Base-by-base conservation (phyloP, 2,797 vertebrate species). In the Syngnathus rostellatus region DNA sequence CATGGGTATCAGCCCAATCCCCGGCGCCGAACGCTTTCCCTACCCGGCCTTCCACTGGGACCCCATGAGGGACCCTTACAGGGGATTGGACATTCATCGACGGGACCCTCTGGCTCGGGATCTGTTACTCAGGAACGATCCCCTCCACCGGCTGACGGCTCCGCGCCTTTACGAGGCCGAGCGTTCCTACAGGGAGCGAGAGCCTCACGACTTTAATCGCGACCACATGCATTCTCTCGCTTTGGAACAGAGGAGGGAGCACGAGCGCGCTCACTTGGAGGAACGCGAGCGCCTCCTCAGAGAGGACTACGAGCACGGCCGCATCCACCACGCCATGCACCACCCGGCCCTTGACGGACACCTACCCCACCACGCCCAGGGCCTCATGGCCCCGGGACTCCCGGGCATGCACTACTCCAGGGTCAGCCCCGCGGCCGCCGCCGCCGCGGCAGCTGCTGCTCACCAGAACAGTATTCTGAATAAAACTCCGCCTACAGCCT, bases 31-130 rank as follows among this genome's bases (percentile, higher is more conserved):
- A 82, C 90, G 96, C 65, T 97, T 98, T 69, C 94, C 95, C 0
- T 98, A 97, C 77, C 96, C 95, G 2, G 90, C 95, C 73, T 97
- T 98, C 87, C 96, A 97, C 81, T 98, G 96, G 96, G 96, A 98
- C 89, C 96, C 94, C 6, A 95, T 98, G 89, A 88, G 96, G 85
- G 96, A 98, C 75, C 94, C 94, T 1, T 98, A 96, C 88, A 87
- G 96, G 80, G 93, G 95, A 62, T 89, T 98, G 62, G 96, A 98
- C 81, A 92, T 98, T 68, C 96, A 97, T 80, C 91, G 95, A 51
- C 88, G 96, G 83, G 96, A 98, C 82, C 94, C 94, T 16, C 84
- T 98, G 86, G 90, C 92, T 74, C 89, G 95, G 85, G 96, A 98
- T 79, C 92, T 98, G 67, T 86, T 98, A 81, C 87, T 98, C 57